Evolutionary conservation across 2,797 vertebrate genomes (phyloP), one percentile per base, ranked within the genome.

Genomic region (Florisuga fusca): DNA sequence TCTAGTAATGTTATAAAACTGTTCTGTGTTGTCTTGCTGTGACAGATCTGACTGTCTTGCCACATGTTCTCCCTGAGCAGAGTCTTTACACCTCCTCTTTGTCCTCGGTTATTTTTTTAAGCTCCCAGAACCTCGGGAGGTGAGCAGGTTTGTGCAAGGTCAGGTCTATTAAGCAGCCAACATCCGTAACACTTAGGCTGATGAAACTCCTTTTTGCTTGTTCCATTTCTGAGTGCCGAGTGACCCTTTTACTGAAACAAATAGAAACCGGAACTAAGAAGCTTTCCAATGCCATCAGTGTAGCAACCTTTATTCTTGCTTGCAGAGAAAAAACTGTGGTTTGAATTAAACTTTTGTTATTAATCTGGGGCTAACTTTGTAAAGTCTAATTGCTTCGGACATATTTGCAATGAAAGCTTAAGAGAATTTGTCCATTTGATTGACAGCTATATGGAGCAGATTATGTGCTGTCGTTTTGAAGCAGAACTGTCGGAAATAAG

Each of bases 381-480:
- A 71, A 94, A 94, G 36, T 71, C 18, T 33, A 91, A 54, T 93
- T 79, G 69, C 69, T 86, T 79, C 84, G 69, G 59, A 86, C n/a
- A 10, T 81, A 64, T 5, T 79, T 89, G 33, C 48, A 61, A 12
- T 51, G 77, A 86, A 92, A 67, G 63, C n/a, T 46, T 31, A 73
- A 53, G 83, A 71, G 55, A 93, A 76, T 77, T 59, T 79, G 21
- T 61, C 55, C 31, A 3, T 66, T 72, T 92, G 84, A 89, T 83
- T 92, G 82, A 50, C 8, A 3, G 71, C 74, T 91, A 19, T 59
- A 36, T 43, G n/a, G 85, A 83, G 67, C 73, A 82, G 92, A 85
- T 96, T 83, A 79, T 25, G 13, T 85, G 82, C 76, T 71, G 55
- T 59, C 36, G 68, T 89, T 94, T 68, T 93, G 68, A 94, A 93